Evolutionary conservation across 2,113 vertebrate species (phyloP), one percentile per base, ranked within the genome.

Genomic region (Bos javanicus): DNA sequence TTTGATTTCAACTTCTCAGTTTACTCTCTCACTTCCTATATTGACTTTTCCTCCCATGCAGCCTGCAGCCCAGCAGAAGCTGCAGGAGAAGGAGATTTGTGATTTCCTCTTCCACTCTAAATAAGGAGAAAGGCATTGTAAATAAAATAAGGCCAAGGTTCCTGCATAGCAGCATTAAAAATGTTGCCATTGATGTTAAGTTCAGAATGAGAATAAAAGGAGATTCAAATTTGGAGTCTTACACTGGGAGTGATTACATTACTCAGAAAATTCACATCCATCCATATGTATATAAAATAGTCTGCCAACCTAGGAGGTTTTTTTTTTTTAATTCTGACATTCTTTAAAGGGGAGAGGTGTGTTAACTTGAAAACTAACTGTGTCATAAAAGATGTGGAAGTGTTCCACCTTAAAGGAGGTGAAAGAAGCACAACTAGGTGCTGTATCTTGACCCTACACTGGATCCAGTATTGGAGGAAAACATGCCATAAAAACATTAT

Each of bases 1-100:
- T 98, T 98, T 95, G 96, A 97, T 97, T 98, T 96, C 96, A 96
- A 94, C 97, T 96, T 98, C 97, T 98, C 97, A 95, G 91, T 98
- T 98, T 97, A 97, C 92, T 96, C 90, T 97, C 95, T 97, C 97
- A 87, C 95, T 98, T 98, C 97, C 97, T 98, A 87, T 98, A 98
- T 97, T 91, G 96, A 96, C 95, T 98, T 96, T 98, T 95, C 92
- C 92, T 97, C 94, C 92, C 80, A 43, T 95, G 93, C 80, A 97
- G 94, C 90, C 94, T 97, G 92, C 96, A 97, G 82, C 57, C 93
- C 87, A 92, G 97, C 96, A 93, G 81, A 98, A 97, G 54, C 96
- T 96, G 30, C 30, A 97, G 80, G 92, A 96, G 85, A 98, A 95
- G 93, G 82, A 95, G 71, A 87, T 96, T 60, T 93, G 78, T 17